phyloP scores from a whole-genome alignment of 2,797 vertebrate species.

The Characodon lateralis region DNA sequence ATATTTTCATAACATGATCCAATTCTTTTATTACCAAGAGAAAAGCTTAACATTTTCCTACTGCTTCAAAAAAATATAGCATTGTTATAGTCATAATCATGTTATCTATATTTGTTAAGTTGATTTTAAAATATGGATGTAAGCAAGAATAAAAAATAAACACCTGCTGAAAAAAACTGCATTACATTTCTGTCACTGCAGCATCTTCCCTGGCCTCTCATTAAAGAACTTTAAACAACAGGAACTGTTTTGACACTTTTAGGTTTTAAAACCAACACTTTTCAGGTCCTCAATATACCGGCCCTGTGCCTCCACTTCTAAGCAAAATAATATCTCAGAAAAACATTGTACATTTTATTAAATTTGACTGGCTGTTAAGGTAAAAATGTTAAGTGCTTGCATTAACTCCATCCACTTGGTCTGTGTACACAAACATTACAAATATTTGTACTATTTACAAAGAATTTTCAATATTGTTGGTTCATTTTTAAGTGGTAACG shows the following conservation, averaged over 20 bases:
- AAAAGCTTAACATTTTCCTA: too few species aligned
- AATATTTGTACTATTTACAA: conserved; percentile 23
- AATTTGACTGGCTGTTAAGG: not conserved
- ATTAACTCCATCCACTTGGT: conserved; percentile 34
- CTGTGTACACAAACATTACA: conserved; percentile 41
- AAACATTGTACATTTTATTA: not conserved
- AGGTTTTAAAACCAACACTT: not conserved
- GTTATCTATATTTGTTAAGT: too few species aligned
- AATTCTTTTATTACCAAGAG: too few species aligned
- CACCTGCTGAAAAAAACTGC: not conserved
- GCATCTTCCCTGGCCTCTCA: conserved; percentile 10
- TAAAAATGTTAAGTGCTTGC: conserved; percentile 39
- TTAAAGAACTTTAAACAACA: conserved; percentile 31
- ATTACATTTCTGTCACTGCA: too few species aligned
- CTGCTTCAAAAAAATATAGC: too few species aligned
- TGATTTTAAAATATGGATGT: too few species aligned
- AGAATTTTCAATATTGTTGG: conserved; percentile 11
- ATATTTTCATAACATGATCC: too few species aligned
- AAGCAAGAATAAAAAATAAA: too few species aligned
- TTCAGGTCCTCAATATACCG: not conserved
- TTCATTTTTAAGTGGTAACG: conserved; percentile 46
- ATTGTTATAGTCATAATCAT: too few species aligned
- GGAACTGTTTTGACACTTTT: too few species aligned
- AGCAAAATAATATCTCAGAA: not conserved
- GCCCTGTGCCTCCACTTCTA: not conserved